Evolutionary conservation across 2,113 vertebrate species (phyloP).

Genomic region (Malurus alboscapulatus): DNA sequence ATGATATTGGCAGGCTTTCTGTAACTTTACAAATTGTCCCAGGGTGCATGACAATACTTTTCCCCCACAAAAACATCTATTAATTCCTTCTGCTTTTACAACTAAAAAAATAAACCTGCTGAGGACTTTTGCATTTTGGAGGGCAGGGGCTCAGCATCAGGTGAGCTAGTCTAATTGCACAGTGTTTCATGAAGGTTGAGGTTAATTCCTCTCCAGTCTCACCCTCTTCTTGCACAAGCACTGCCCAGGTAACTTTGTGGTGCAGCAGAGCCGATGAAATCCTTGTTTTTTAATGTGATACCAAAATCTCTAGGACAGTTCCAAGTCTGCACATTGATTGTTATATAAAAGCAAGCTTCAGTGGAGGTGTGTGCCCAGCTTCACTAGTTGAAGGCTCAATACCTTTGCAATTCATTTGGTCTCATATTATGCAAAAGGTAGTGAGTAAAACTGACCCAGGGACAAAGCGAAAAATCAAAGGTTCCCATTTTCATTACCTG

Average conservation of each 20-base stretch:
- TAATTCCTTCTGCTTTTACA: background rate
- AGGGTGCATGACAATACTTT: background rate
- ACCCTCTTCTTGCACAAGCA: background rate
- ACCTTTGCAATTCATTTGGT: background rate
- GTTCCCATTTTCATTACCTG: background rate
- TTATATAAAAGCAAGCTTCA: background rate
- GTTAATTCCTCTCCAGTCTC: background rate
- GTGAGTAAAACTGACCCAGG: background rate
- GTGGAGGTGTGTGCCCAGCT: background rate
- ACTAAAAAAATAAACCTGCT: background rate
- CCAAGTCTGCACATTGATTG: background rate
- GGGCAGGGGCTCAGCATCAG: background rate
- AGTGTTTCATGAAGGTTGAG: background rate
- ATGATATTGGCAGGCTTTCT: slow-evolving; percentile 30
- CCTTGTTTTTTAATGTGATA: background rate
- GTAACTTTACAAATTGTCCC: slow-evolving; percentile 1
- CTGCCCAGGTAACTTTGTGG: background rate
- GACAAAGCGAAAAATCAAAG: background rate
- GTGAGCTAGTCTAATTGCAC: background rate
- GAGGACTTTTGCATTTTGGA: background rate
- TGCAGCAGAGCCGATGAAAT: background rate
- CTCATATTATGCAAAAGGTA: background rate
- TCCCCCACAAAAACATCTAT: background rate
- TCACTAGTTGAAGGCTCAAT: background rate
- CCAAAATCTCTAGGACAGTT: background rate